phyloP scores from a whole-genome alignment of 37 sponge, comb jelly and placozoan species.

The Petrosia ficiformis region DNA sequence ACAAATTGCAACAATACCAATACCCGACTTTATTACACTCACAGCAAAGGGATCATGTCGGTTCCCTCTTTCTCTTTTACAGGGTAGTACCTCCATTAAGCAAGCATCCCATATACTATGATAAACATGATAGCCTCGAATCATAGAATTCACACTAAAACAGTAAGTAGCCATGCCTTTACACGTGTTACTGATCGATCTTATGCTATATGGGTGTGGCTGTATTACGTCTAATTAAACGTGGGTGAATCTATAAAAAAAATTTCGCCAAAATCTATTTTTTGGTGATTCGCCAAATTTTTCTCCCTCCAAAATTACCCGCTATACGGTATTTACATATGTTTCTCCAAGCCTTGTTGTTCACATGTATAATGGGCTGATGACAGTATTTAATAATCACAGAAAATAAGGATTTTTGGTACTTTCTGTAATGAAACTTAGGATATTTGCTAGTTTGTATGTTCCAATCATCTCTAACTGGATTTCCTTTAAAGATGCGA shows the following conservation, averaged over 20 bases:
- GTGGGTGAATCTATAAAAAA: too few relatives aligned
- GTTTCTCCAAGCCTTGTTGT: too few relatives aligned
- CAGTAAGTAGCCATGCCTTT: not conserved
- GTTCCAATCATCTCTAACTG: too few relatives aligned
- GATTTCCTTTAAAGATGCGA: too few relatives aligned
- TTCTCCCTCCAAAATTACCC: not conserved
- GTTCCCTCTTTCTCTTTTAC: constrained; percentile 20
- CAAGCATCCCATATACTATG: constrained; percentile 37
- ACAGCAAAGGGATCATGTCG: constrained; percentile 30
- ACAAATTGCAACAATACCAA: constrained; percentile 24
- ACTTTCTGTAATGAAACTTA: too few relatives aligned
- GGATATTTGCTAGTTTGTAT: too few relatives aligned
- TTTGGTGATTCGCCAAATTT: not conserved
- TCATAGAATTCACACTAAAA: not conserved
- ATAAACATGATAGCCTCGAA: constrained; percentile 17
- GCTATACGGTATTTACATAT: not conserved
- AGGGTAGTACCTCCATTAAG: constrained; percentile 13
- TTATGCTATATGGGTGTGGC: too few relatives aligned
- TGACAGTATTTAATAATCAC: too few relatives aligned
- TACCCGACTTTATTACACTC: constrained; percentile 8
- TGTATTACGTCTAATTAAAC: too few relatives aligned
- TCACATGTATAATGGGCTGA: too few relatives aligned
- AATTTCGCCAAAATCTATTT: not conserved
- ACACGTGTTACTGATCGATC: too few relatives aligned
- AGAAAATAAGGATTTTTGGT: too few relatives aligned